Evolutionary conservation across 1,140 invertebrate genomes (phyloP).

Genomic region (Drosophila sproati): DNA sequence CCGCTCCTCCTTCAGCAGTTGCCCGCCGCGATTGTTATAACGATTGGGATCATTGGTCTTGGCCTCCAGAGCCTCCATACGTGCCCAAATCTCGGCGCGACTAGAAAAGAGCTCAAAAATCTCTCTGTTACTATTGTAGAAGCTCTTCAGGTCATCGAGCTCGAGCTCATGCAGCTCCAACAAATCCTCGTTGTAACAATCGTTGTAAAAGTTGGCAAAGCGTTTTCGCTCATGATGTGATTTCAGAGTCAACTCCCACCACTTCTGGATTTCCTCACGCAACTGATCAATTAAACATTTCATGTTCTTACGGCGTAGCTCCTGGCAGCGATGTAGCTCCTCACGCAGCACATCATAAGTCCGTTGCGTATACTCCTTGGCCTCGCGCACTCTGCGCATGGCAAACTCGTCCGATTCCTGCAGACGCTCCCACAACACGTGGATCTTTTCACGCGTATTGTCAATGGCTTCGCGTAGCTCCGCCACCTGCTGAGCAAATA

Average conservation of each 20-base stretch:
- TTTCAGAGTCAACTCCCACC: slow-evolving; percentile 91
- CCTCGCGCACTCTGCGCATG: slow-evolving; percentile 38
- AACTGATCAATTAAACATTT: slow-evolving; percentile 89
- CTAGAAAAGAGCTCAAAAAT: slow-evolving; percentile 88
- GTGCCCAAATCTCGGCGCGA: slow-evolving; percentile 87
- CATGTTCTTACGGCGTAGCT: slow-evolving; percentile 88
- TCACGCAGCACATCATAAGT: slow-evolving; percentile 86
- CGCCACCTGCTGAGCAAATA: slow-evolving; percentile 57
- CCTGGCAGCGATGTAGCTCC: slow-evolving; percentile 88
- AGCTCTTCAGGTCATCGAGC: slow-evolving; percentile 88
- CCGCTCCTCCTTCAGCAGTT: slow-evolving; percentile 93
- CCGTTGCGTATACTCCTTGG: slow-evolving; percentile 76
- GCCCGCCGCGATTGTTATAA: slow-evolving; percentile 93
- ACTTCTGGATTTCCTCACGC: slow-evolving; percentile 87
- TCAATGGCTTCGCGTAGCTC: slow-evolving; percentile 83
- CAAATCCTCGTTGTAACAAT: slow-evolving; percentile 90
- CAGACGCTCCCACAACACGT: slow-evolving; percentile 87
- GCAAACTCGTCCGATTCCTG: slow-evolving; percentile 54
- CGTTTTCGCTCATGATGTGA: slow-evolving; percentile 86
- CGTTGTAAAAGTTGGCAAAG: slow-evolving; percentile 87
- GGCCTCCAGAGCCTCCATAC: slow-evolving; percentile 89
- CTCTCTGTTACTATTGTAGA: slow-evolving; percentile 88
- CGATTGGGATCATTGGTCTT: slow-evolving; percentile 91
- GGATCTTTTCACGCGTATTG: slow-evolving; percentile 86
- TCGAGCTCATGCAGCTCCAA: slow-evolving; percentile 91